Conservation (phyloP, 2,113 vertebrate species). For the Cacatua alba region DNA sequence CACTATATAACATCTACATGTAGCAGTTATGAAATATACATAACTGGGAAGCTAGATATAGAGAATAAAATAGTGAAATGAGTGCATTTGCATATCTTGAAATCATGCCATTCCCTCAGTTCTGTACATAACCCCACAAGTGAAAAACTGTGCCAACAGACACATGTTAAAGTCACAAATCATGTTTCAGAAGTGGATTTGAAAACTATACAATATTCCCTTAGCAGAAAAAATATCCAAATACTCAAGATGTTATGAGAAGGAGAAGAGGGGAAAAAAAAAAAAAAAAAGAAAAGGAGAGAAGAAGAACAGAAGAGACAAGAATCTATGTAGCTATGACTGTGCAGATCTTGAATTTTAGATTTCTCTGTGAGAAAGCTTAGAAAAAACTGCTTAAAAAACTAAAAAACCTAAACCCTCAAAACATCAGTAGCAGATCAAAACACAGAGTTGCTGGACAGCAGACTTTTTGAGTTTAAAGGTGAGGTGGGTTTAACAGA, state of each 20-base stretch:
- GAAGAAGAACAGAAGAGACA: background rate
- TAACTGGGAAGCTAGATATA: background rate
- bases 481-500: background rate
- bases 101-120: background rate
- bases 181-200: background rate
- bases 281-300: background rate
- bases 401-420: background rate
- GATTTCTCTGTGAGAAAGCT: background rate
- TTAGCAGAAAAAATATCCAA: background rate
- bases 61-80: slow-evolving; percentile 11
- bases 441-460: background rate
- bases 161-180: background rate
- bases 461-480: background rate
- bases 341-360: background rate
- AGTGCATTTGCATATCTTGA: background rate
- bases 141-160: background rate
- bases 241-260: background rate
- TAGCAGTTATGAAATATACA: slow-evolving; percentile 42
- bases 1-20: slow-evolving; percentile 21
- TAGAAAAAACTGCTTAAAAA: background rate
- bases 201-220: background rate
- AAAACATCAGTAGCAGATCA: background rate
- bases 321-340: background rate
- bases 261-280: background rate
- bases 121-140: background rate